Percentiles rank a stretch among this genome's conserved stretches.
Evolutionary conservation across 2,113 vertebrate genomes (phyloP).

Genomic region (Candoia aspera): DNA sequence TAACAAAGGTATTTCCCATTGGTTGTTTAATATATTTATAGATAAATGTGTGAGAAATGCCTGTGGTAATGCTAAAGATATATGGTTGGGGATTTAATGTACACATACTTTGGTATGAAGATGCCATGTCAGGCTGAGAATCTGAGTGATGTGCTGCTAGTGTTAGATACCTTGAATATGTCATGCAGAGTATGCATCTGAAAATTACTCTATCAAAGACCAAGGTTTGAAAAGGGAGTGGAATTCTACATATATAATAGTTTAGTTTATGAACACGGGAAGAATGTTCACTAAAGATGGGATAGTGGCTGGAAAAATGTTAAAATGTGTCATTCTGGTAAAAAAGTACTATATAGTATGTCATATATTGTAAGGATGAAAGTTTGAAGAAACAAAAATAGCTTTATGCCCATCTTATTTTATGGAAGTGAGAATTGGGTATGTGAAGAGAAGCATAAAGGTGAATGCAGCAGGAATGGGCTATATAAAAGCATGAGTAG

Average conservation of each 20-base stretch:
- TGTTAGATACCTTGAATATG: background rate
- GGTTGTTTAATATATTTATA: background rate
- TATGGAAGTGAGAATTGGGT: background rate
- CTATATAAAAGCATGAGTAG: background rate
- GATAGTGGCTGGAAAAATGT: background rate
- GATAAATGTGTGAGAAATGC: background rate
- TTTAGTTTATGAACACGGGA: background rate
- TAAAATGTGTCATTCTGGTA: background rate
- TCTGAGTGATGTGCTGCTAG: background rate
- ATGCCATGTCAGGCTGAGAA: background rate
- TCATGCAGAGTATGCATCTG: background rate
- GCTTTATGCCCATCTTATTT: background rate
- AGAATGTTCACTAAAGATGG: background rate
- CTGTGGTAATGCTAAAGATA: background rate
- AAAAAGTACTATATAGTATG: background rate
- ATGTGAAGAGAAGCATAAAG: background rate
- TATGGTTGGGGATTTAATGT: background rate
- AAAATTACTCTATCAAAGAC: background rate
- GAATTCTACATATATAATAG: background rate
- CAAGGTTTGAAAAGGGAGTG: background rate
- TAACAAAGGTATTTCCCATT: background rate
- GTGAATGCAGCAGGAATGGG: background rate
- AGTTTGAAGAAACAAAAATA: background rate
- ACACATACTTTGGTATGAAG: background rate
- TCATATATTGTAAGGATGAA: background rate